A percentile compares a stretch with the other conserved stretches of the same genome.
phyloP scores from a whole-genome alignment of 2,888 invertebrate genomes.

The Prosopocoilus inquinatus region DNA sequence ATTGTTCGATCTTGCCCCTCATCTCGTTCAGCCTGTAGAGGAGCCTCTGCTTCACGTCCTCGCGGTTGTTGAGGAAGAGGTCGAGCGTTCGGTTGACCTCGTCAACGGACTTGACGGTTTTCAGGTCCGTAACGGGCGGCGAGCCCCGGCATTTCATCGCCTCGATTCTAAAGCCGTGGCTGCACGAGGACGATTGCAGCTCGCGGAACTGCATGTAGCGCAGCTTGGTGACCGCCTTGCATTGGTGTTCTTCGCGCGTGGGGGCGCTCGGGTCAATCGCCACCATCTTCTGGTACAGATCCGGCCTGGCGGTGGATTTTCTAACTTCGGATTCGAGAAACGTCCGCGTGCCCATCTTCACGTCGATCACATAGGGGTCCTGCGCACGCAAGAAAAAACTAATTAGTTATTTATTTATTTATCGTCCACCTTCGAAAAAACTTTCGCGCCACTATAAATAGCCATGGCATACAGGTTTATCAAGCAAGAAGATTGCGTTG shows the following conservation, averaged over 20 bases:
- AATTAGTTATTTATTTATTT: too few relatives aligned
- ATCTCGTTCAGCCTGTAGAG: conserved; percentile 74
- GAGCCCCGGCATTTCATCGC: conserved; percentile 86
- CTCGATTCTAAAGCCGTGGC: conserved; percentile 93
- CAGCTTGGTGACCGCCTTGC: conserved; percentile 87
- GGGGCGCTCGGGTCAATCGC: conserved; percentile 85
- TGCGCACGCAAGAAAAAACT: too few relatives aligned
- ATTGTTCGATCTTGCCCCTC: conserved; percentile 75
- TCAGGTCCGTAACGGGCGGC: conserved; percentile 82
- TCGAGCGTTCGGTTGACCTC: conserved; percentile 68
- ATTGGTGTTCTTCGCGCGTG: conserved; percentile 75
- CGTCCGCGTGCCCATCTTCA: conserved; percentile 95
- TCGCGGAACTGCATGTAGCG: conserved; percentile 97
- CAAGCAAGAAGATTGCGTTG: too few relatives aligned
- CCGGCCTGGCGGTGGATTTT: conserved; percentile 78
- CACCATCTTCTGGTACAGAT: conserved; percentile 95
- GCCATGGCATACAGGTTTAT: too few relatives aligned
- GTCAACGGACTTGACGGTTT: conserved; percentile 76
- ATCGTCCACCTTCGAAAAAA: too few relatives aligned
- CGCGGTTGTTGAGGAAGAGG: conserved; percentile 67
- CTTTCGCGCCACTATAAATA: too few relatives aligned
- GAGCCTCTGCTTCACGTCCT: conserved; percentile 67
- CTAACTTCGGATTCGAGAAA: conserved; percentile 94
- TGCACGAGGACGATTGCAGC: conserved; percentile 87
- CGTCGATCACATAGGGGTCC: conserved; percentile 94